Evolutionary conservation across 1,140 invertebrate genomes (phyloP).

Genomic region (Zaprionus africanus): DNA sequence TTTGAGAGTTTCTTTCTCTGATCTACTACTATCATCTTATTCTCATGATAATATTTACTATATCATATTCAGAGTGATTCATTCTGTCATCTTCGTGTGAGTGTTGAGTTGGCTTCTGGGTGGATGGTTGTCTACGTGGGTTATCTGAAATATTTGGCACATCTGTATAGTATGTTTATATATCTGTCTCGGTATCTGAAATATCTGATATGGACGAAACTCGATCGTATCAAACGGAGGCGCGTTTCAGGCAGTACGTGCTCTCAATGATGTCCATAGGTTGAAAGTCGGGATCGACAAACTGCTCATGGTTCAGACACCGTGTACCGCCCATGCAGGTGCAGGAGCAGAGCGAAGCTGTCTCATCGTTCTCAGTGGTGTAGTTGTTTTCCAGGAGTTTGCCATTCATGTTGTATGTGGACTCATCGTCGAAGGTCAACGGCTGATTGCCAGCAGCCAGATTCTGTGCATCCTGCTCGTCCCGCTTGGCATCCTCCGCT

Average conservation of each 20-base stretch:
- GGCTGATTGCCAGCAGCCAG: conserved; percentile 62
- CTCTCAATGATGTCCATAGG: conserved; percentile 84
- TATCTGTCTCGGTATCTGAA: background rate
- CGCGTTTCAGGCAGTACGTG: conserved; percentile 76
- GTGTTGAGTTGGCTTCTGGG: background rate
- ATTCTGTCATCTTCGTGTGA: no score
- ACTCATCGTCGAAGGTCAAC: conserved; percentile 73
- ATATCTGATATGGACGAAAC: background rate
- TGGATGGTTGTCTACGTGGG: conserved; percentile 46
- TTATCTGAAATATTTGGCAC: conserved; percentile 1
- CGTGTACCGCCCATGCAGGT: conserved; percentile 81
- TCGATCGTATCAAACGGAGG: conserved; percentile 72
- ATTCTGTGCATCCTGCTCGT: conserved; percentile 92
- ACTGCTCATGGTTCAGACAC: conserved; percentile 85
- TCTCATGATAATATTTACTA: no score
- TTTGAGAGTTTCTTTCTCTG: no score
- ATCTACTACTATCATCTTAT: no score
- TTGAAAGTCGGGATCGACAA: conserved; percentile 85
- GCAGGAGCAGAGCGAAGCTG: conserved; percentile 80
- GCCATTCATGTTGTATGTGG: conserved; percentile 75
- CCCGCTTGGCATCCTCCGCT: conserved; percentile 93
- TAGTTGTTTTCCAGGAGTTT: conserved; percentile 77
- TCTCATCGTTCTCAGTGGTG: conserved; percentile 77
- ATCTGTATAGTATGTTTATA: conserved; percentile 1
- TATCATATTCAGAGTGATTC: no score